phyloP scores from a whole-genome alignment of 2,113 vertebrate genomes.

The Sorex araneus region DNA sequence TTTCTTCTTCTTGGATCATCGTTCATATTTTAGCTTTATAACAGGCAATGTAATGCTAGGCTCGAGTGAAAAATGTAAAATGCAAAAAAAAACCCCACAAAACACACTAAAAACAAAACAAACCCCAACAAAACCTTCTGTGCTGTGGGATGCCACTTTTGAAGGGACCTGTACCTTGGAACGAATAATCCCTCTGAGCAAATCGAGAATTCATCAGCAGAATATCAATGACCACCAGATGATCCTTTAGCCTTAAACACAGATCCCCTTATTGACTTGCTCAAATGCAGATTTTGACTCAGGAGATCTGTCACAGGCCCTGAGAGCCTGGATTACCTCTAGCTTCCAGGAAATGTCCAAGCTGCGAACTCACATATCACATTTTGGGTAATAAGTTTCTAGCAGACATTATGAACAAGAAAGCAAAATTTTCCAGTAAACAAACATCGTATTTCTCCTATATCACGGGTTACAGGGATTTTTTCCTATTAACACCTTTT shows the following conservation, averaged over 20 bases:
- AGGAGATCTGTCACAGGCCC: too few species aligned
- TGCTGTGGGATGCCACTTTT: not conserved
- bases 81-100: too few species aligned
- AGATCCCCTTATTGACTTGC: not conserved
- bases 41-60: not conserved
- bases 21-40: slow-evolving; percentile 43
- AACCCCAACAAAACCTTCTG: not conserved
- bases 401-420: slow-evolving; percentile 1
- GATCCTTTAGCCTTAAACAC: not conserved
- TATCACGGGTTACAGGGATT: slow-evolving; percentile 30
- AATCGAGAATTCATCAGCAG: not conserved
- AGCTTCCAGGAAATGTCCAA: slow-evolving; percentile 19
- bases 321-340: slow-evolving; percentile 23
- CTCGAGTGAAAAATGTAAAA: slow-evolving; percentile 14
- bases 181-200: not conserved
- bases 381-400: slow-evolving; percentile 9
- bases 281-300: slow-evolving; percentile 23
- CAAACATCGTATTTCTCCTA: slow-evolving; percentile 10
- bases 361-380: not conserved
- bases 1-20: not conserved
- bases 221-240: not conserved
- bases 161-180: not conserved
- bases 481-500: slow-evolving; percentile 56
- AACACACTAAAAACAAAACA: too few species aligned
- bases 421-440: slow-evolving; percentile 47